Evolutionary conservation across 2,113 vertebrate species (phyloP), one percentile per base, ranked within the genome.

Genomic region (Xiphophorus couchianus): DNA sequence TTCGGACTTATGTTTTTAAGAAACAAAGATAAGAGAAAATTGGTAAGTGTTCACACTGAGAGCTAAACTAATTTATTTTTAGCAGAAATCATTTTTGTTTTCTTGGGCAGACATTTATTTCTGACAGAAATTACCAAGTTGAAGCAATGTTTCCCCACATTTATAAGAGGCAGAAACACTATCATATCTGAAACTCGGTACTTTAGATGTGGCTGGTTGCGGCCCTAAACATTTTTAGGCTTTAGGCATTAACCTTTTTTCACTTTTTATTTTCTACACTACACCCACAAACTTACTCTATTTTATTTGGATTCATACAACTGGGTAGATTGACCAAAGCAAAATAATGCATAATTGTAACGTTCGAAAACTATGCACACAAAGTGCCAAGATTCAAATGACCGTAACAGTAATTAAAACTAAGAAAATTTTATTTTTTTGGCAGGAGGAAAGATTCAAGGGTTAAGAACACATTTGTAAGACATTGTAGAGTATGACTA

Each of bases 11-110:
- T 58, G 22, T n/a, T 58, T 3, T n/a, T 58, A 58, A 58, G 22
- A 10, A 58, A 58, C 51, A 58, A 58, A n/a, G 22, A 58, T 58
- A n/a, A 58, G 51, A 7, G 17, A 22, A 25, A 58, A 42, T 6
- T 30, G 76, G 80, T 69, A 33, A 33, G 42, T 69, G 67, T 73
- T 75, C 69, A 39, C 51, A 66, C 25, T 69, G 39, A 33, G 37
- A 62, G 65, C 62, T 54, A 17, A 28, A 42, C 19, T 78, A 71
- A 74, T 84, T 51, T 73, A 64, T 28, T 65, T 74, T 73, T 77
- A 71, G 71, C 64, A 54, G 68, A 77, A 73, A 60, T 71, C 9
- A 62, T 42, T 66, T 66, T 51, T 58, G 25, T 13, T 4, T n/a
- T 75, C 71, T 73, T 78, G 5, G 4, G 44, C 1, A 14, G 42